Evolutionary conservation across 1,140 invertebrate species (phyloP).

Genomic region (Ceratina australensis): DNA sequence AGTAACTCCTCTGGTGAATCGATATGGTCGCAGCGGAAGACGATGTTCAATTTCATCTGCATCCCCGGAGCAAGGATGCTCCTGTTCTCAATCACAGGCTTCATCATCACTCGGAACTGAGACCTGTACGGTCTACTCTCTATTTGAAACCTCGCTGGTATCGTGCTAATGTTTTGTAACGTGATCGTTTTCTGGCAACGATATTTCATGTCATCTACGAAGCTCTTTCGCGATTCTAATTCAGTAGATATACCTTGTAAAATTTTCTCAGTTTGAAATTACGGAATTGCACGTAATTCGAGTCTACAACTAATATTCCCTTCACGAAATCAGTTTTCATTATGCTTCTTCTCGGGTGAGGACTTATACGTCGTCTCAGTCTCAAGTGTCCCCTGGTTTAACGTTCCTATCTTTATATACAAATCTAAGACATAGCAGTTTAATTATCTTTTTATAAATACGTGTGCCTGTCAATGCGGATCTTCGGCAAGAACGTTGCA

Average conservation of each 20-base stretch:
- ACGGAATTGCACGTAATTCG: conserved; percentile 63
- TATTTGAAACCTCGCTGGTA: conserved; percentile 64
- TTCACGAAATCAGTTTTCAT: conserved; percentile 24
- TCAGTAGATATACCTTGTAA: conserved; percentile 56
- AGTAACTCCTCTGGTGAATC: conserved; percentile 62
- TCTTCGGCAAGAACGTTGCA: not conserved
- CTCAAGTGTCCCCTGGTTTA: not conserved
- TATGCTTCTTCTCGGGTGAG: conserved; percentile 31
- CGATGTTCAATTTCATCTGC: conserved; percentile 59
- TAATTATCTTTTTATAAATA: not conserved
- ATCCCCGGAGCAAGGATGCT: conserved; percentile 69
- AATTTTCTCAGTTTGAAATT: conserved; percentile 63
- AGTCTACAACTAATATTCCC: conserved; percentile 57
- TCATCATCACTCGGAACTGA: conserved; percentile 57
- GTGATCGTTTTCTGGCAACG: conserved; percentile 63
- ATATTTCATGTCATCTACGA: conserved; percentile 14
- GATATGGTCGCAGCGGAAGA: conserved; percentile 58
- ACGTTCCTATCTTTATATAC: not conserved
- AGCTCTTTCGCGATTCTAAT: not conserved
- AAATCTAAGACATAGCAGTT: too few relatives aligned
- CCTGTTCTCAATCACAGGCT: conserved; percentile 36
- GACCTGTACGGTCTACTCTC: conserved; percentile 46
- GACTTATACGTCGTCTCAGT: too few relatives aligned
- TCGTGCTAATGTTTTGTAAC: conserved; percentile 63
- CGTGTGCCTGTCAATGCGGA: not conserved